Base-by-base conservation (phyloP, 2,797 vertebrate genomes). In the Pampus argenteus region DNA sequence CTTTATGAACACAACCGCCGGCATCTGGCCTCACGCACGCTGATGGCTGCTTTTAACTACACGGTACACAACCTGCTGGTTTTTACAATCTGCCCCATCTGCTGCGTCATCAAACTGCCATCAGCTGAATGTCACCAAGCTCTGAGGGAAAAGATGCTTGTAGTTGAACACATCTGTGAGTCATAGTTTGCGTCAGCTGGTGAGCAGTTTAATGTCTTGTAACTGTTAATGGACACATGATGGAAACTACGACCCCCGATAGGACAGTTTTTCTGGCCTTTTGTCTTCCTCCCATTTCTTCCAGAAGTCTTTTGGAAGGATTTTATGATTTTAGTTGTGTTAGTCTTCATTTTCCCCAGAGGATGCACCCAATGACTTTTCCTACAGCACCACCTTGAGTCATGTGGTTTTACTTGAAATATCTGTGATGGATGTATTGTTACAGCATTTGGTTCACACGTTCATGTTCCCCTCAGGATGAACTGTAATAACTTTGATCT, bases 21-120 rank as follows among this genome's bases (percentile, higher is more conserved):
- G 31, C 76, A 73, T 64, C 70, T 73, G 70, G n/a, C n/a, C 49
- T 23, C 11, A 17, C 29, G n/a, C 28, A n/a, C 48, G 18, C 40
- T 13, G 28, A 48, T 6, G 51, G 17, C 28, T 56, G 25, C 13
- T 55, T 64, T 29, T 25, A 59, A 50, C 25, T 4, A 13, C 59
- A 26, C 6, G 13, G 34, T 28, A 38, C 47, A 13, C 2, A 25
- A 64, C 47, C 66, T 47, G 66, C 47, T 9, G 42, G 38, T 20
- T 66, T 47, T 42, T 60, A 61, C 58, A 52, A 8, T 42, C 31
- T 4, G 42, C 8, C 34, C 54, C 70, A 74, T 65, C 76, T 79
- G 76, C 51, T 60, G 26, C 11, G 4, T 40, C 47, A 36, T 67
- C 52, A 63, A 51, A 26, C n/a, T 2, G 31, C 42, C 1, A 23